Conservation (phyloP, 2,797 vertebrate species). For the Sebastes taczanowskii region DNA sequence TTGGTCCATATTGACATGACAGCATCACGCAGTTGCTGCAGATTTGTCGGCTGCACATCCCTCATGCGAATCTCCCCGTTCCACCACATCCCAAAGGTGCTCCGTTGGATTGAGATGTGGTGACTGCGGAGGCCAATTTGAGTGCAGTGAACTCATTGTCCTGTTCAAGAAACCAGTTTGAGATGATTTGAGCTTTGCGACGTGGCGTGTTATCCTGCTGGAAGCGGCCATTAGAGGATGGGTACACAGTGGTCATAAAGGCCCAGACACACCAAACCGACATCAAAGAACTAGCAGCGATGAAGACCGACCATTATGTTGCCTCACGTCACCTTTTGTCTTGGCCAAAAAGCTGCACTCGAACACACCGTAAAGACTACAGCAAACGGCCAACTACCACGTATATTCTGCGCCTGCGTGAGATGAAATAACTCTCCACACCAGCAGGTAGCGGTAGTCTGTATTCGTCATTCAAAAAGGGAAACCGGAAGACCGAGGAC, state of each 20-base stretch:
- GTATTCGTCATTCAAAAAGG: too few relatives aligned
- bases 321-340: too few relatives aligned
- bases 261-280: too few relatives aligned
- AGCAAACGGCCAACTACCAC: too few relatives aligned
- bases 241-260: not conserved
- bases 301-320: too few relatives aligned
- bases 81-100: conserved; percentile 27
- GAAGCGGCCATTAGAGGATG: not conserved
- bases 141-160: not conserved
- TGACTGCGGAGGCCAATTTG: not conserved
- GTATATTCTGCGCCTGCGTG: too few relatives aligned
- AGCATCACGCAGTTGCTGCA: conserved; percentile 6
- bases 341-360: too few relatives aligned
- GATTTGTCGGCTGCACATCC: conserved; percentile 59
- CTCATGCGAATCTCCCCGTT: conserved; percentile 49
- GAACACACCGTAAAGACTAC: too few relatives aligned
- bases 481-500: too few relatives aligned
- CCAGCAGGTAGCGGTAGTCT: too few relatives aligned
- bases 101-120: not conserved
- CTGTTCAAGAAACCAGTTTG: not conserved
- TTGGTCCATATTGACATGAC: not conserved
- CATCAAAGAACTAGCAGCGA: too few relatives aligned
- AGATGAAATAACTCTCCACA: too few relatives aligned
- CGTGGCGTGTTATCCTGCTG: not conserved
- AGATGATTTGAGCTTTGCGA: not conserved